phyloP scores from a whole-genome alignment of 2,113 vertebrate species.

The Cochlearius cochlearius region DNA sequence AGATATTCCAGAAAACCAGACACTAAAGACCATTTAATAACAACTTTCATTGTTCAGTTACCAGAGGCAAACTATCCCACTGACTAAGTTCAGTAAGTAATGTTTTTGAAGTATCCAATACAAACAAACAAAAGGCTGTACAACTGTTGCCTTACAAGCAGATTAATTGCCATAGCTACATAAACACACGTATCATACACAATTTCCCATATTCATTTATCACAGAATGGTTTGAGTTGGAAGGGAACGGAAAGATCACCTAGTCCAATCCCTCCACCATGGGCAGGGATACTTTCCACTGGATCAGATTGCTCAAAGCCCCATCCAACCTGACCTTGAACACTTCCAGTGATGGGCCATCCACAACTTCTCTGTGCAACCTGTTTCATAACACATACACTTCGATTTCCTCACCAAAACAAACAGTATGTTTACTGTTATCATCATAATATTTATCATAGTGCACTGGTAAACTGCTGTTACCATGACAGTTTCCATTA shows the following conservation, averaged over 20 bases:
- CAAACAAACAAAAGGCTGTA: background rate
- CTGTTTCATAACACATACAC: background rate
- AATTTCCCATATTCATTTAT: background rate
- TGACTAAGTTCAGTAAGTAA: background rate
- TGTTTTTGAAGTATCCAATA: background rate
- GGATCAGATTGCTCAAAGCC: background rate
- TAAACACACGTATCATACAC: background rate
- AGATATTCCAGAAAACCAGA: background rate
- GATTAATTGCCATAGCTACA: background rate
- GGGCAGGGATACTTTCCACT: background rate
- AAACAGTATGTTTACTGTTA: background rate
- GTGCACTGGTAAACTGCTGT: background rate
- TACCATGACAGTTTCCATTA: background rate
- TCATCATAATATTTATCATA: background rate
- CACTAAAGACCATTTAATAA: background rate
- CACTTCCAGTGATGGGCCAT: background rate
- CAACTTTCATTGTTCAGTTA: background rate
- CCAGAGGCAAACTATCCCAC: background rate
- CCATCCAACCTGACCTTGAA: background rate
- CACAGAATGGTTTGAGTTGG: background rate
- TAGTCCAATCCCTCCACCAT: background rate
- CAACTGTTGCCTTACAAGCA: background rate
- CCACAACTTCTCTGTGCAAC: background rate
- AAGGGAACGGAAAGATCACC: background rate
- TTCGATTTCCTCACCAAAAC: background rate